These are phyloP conservation scores for Drosophila phalerata DNA, from an alignment of 2,888 invertebrate species.

Conservation along the genomic window DNA sequence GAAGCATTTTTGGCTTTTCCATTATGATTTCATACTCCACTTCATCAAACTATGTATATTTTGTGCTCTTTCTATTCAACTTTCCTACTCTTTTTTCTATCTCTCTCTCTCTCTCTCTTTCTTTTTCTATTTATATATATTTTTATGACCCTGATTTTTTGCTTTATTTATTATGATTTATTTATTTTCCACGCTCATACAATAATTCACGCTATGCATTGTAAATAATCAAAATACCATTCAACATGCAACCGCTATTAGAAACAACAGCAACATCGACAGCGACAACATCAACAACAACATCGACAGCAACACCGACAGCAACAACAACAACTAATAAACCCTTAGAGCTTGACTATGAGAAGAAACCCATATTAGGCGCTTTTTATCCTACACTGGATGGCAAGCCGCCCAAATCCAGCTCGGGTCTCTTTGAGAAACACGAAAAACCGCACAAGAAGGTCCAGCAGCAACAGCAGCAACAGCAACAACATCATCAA, in stretches of 20 bases:
- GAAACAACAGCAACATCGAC: constrained; percentile 61
- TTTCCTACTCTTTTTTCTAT: constrained; percentile 40
- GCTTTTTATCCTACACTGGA: constrained; percentile 85
- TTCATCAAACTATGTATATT: constrained; percentile 24
- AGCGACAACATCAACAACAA: constrained; percentile 46
- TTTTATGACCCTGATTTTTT: constrained; percentile 47
- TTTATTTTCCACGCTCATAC: constrained; percentile 60
- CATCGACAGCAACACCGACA: constrained; percentile 28
- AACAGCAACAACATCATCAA: constrained; percentile 47
- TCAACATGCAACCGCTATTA: constrained; percentile 72
- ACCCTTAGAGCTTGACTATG: constrained; percentile 57
- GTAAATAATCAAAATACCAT: constrained; percentile 76
- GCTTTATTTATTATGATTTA: constrained; percentile 46
- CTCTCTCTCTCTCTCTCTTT: constrained; percentile 15
- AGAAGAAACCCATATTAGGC: constrained; percentile 66
- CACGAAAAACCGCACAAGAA: constrained; percentile 81
- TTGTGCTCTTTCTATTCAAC: constrained; percentile 52
- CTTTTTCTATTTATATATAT: constrained; percentile 8
- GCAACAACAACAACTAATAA: constrained; percentile 36
- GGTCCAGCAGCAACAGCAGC: constrained; percentile 53
- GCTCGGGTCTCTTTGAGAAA: constrained; percentile 69
- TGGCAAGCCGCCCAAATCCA: constrained; percentile 83
- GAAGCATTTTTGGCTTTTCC: constrained; percentile 36
- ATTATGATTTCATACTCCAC: constrained; percentile 32
- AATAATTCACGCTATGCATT: constrained; percentile 78